Conservation (phyloP, 2,113 vertebrate species). For the Ciconia maguari region DNA sequence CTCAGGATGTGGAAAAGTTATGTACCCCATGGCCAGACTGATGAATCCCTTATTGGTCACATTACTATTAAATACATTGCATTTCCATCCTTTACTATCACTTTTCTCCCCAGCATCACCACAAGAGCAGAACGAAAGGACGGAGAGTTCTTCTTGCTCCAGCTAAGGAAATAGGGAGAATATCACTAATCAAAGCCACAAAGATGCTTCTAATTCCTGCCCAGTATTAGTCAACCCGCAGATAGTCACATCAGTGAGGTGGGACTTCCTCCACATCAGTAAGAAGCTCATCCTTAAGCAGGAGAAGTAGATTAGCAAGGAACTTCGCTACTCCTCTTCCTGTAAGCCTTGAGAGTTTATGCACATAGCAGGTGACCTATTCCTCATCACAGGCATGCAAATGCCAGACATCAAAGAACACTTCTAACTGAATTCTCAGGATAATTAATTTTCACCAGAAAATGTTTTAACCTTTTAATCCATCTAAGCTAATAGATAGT, state of each 20-base stretch:
- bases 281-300: not conserved
- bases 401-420: conserved; percentile 52
- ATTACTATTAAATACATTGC: not conserved
- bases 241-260: not conserved
- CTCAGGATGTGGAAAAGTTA: not conserved
- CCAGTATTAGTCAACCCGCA: not conserved
- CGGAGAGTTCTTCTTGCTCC: not conserved
- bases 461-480: conserved; percentile 63
- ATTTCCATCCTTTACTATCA: not conserved
- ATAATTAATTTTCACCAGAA: conserved; percentile 61
- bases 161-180: not conserved
- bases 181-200: not conserved
- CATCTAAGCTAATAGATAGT: conserved; percentile 44
- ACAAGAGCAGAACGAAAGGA: not conserved
- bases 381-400: conserved; percentile 50
- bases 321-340: conserved; percentile 17
- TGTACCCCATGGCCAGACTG: not conserved
- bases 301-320: conserved; percentile 34
- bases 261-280: not conserved
- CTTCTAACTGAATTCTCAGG: conserved; percentile 16
- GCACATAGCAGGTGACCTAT: conserved; percentile 35
- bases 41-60: not conserved
- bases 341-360: conserved; percentile 12
- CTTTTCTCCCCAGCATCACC: not conserved
- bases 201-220: not conserved